These are phyloP conservation scores for Cataglyphis cursor DNA, from an alignment of 2,888 invertebrate species.

Conservation along the genomic window DNA sequence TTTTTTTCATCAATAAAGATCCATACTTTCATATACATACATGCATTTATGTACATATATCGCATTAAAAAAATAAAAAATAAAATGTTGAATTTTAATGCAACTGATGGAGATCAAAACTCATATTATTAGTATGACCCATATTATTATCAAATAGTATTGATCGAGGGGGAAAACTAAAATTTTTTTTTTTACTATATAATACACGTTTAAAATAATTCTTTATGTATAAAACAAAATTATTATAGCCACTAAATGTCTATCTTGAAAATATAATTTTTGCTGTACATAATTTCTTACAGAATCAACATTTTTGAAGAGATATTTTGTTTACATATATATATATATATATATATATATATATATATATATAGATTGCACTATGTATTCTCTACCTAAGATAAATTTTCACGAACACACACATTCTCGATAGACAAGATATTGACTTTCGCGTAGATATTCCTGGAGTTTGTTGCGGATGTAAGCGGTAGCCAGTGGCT, in stretches of 20 bases:
- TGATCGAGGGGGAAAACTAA: too few species aligned
- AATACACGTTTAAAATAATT: background rate
- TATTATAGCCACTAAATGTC: background rate
- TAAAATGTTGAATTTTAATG: too few species aligned
- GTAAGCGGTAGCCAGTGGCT: conserved; percentile 50
- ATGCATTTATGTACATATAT: too few species aligned
- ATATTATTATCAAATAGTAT: too few species aligned
- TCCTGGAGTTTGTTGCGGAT: conserved; percentile 52
- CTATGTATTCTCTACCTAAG: background rate
- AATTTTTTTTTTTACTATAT: background rate
- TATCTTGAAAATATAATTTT: background rate
- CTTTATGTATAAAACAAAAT: background rate
- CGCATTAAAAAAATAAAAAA: too few species aligned
- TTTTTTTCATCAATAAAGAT: too few species aligned
- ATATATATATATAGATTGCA: background rate
- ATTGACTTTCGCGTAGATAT: conserved; percentile 58
- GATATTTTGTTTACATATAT: background rate
- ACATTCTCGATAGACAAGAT: conserved; percentile 29
- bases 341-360: background rate
- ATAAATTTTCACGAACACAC: background rate
- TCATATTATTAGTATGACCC: too few species aligned
- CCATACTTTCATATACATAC: too few species aligned
- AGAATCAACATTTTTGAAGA: background rate
- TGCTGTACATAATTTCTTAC: background rate
- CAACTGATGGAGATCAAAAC: too few species aligned